These are phyloP conservation scores for Cryptosula pallasiana DNA, from an alignment of 2,888 invertebrate species.

Conservation along the genomic window DNA sequence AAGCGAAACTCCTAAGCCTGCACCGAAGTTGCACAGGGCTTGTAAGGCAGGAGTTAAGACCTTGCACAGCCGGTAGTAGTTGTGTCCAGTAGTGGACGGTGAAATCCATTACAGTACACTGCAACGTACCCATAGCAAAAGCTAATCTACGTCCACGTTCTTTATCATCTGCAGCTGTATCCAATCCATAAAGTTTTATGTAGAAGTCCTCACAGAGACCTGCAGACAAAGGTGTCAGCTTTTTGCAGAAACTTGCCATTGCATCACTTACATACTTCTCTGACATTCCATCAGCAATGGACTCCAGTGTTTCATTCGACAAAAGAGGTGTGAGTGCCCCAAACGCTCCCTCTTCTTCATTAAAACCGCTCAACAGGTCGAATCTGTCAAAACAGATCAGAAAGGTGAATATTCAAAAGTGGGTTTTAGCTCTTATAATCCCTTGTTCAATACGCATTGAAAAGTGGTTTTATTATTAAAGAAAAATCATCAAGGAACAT, in stretches of 20 bases:
- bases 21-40: too few species aligned
- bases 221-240: not conserved
- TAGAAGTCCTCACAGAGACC: not conserved
- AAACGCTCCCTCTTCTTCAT: not conserved
- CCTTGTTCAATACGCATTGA: too few species aligned
- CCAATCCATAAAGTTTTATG: not conserved
- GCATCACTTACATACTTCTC: not conserved
- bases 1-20: too few species aligned
- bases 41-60: too few species aligned
- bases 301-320: not conserved
- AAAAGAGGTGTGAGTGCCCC: too few species aligned
- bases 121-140: not conserved
- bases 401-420: too few species aligned
- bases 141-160: not conserved
- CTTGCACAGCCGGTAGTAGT: too few species aligned
- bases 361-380: not conserved
- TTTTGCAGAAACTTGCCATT: not conserved
- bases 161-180: not conserved
- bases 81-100: too few species aligned
- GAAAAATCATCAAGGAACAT: too few species aligned
- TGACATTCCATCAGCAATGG: not conserved
- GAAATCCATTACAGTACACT: not conserved
- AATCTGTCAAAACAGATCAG: not conserved
- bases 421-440: too few species aligned
- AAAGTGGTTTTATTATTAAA: too few species aligned